These are phyloP conservation scores for Melanostoma scalare DNA, from an alignment of 2,888 invertebrate genomes.

Conservation along the genomic window DNA sequence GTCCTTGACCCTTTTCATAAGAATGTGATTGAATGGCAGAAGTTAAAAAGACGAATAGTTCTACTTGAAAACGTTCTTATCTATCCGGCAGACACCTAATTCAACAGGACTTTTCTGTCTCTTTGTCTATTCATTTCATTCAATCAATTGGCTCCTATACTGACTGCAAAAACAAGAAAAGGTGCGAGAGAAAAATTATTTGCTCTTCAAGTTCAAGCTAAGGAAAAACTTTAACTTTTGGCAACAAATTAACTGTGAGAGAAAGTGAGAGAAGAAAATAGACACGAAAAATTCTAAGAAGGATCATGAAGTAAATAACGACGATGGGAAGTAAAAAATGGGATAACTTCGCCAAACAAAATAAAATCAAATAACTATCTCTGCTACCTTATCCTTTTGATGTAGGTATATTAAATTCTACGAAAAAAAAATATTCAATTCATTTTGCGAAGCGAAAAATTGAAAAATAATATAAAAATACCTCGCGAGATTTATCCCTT, in stretches of 20 bases:
- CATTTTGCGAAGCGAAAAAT: not conserved
- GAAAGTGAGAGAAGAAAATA: constrained; percentile 2
- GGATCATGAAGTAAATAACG: constrained; percentile 28
- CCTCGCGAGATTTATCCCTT: constrained; percentile 14
- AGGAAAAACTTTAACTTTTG: too few relatives aligned
- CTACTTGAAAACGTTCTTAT: constrained; percentile 20
- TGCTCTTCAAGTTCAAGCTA: too few relatives aligned
- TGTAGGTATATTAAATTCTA: not conserved
- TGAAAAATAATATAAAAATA: not conserved
- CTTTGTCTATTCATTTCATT: too few relatives aligned
- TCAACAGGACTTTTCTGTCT: too few relatives aligned
- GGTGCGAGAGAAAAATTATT: too few relatives aligned
- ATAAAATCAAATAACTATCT: constrained; percentile 53
- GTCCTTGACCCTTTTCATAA: constrained; percentile 21
- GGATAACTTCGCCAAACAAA: constrained; percentile 53
- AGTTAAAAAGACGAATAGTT: constrained; percentile 28
- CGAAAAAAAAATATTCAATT: not conserved
- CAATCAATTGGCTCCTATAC: too few relatives aligned
- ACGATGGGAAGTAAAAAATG: constrained; percentile 66
- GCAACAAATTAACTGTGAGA: too few relatives aligned
- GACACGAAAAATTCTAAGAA: not conserved
- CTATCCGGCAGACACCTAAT: not conserved
- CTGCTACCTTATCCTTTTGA: not conserved
- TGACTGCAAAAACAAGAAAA: too few relatives aligned
- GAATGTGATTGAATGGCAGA: constrained; percentile 24